Evolutionary conservation across 2,113 vertebrate species (phyloP).

Genomic region (Vireo altiloquus): DNA sequence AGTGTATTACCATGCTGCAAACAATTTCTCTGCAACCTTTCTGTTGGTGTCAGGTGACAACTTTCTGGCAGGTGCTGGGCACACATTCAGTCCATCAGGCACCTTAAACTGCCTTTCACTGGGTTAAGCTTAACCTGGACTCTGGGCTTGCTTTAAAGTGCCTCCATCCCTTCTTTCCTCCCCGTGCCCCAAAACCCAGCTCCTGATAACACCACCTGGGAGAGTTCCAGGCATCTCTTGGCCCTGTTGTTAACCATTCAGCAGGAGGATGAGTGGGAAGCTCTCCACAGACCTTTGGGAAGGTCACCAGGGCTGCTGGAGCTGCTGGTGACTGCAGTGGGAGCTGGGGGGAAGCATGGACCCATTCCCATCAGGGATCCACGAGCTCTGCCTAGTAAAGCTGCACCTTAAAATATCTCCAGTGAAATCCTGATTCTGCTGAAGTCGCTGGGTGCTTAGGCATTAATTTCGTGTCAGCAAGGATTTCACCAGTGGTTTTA

Average conservation of each 20-base stretch:
- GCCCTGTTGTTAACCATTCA: background rate
- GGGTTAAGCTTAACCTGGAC: background rate
- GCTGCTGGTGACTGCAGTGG: background rate
- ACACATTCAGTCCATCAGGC: background rate
- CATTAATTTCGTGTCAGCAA: background rate
- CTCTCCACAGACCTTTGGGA: background rate
- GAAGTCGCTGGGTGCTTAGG: background rate
- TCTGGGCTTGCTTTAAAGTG: background rate
- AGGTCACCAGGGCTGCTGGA: background rate
- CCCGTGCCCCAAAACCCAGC: background rate
- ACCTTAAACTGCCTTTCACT: background rate
- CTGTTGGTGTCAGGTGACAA: background rate
- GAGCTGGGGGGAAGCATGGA: background rate
- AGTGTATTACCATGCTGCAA: background rate
- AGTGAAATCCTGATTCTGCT: background rate
- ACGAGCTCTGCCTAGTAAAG: background rate
- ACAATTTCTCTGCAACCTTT: background rate
- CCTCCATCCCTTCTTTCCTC: background rate
- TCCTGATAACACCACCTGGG: background rate
- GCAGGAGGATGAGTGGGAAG: background rate
- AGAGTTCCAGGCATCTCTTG: background rate
- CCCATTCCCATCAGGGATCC: background rate
- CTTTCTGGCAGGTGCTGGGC: background rate
- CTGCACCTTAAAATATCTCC: background rate
- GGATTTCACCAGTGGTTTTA: slow-evolving; percentile 23